Base-by-base conservation (phyloP, 2,888 invertebrate genomes). In the Hypomecis punctinalis region DNA sequence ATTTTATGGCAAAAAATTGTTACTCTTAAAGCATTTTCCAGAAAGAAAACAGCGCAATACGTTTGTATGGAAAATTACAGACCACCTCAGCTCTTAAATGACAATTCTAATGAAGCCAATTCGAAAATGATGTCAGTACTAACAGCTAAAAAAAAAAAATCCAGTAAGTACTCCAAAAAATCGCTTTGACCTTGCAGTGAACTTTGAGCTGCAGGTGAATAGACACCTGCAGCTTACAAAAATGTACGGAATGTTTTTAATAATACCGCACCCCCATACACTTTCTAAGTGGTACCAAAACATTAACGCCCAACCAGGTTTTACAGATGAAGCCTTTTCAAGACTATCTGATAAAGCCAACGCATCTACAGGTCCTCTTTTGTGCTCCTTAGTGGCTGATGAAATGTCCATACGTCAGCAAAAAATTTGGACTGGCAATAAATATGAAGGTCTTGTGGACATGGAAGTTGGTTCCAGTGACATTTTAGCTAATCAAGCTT, bases 321-420 rank as follows among this genome's bases (percentile, higher is more conserved):
- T 67, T 65, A 46, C 23, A n/a, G 33, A 9, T 2, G 52, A 67
- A 63, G 39, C 45, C 6, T 45, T 45, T 45, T 45, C 13, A 9
- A 63, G 55, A 11, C 43, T 67, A 7, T 39, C 39, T 10, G 54
- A 49, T 13, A 67, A 71, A 53, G 48, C 10, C 37, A 61, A 65
- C 62, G 6, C 8, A 1, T 45, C 39, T 36, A 42, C 0, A 56
- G 2, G 69, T 45, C 45, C 45, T 11, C 11, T 45, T 45, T 11
- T 45, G 13, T 45, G 11, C 45, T 45, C 45, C 45, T 45, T 45
- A 45, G 45, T 45, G 45, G 45, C 45, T 45, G 45, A 73, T 58
- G 75, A 76, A 58, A 75, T 76, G 70, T 53, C 71, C 6, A 72
- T 77, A 7, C 42, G 74, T 3, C 55, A 60, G 9, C 72, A 74